phyloP scores from a whole-genome alignment of 2,888 invertebrate genomes.

The Drosophila fulvimacula region DNA sequence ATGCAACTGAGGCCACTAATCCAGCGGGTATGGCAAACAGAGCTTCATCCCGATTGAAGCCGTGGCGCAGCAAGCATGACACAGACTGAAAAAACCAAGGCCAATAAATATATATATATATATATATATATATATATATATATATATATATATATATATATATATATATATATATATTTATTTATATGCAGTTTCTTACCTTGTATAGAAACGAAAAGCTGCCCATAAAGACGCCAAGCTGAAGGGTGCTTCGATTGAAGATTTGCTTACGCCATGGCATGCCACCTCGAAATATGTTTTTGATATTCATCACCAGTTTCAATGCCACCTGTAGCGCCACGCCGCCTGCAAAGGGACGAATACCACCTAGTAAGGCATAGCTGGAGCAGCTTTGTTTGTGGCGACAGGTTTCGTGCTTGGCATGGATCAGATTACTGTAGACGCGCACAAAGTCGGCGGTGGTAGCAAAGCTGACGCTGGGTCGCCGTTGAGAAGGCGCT shows the following conservation, averaged over 20 bases:
- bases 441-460: slow-evolving; percentile 75
- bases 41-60: slow-evolving; percentile 87
- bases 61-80: slow-evolving; percentile 88
- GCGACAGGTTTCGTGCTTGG: slow-evolving; percentile 86
- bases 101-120: neutral
- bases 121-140: neutral
- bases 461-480: slow-evolving; percentile 64
- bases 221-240: slow-evolving; percentile 89
- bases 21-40: slow-evolving; percentile 89
- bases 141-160: neutral
- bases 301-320: slow-evolving; percentile 87
- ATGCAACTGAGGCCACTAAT: slow-evolving; percentile 89
- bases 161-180: neutral
- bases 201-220: slow-evolving; percentile 89
- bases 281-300: slow-evolving; percentile 86
- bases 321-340: slow-evolving; percentile 87
- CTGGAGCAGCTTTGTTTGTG: slow-evolving; percentile 88
- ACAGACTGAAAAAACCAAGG: slow-evolving; percentile 85
- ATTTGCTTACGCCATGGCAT: slow-evolving; percentile 86
- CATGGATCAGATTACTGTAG: slow-evolving; percentile 81
- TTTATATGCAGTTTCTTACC: slow-evolving; percentile 83
- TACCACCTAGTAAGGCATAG: slow-evolving; percentile 86
- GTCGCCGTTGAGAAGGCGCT: slow-evolving; percentile 52
- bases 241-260: slow-evolving; percentile 86
- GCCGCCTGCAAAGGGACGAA: slow-evolving; percentile 88